These are phyloP conservation scores for Capra hircus DNA, from an alignment of 2,113 vertebrate species.

Conservation along the genomic window DNA sequence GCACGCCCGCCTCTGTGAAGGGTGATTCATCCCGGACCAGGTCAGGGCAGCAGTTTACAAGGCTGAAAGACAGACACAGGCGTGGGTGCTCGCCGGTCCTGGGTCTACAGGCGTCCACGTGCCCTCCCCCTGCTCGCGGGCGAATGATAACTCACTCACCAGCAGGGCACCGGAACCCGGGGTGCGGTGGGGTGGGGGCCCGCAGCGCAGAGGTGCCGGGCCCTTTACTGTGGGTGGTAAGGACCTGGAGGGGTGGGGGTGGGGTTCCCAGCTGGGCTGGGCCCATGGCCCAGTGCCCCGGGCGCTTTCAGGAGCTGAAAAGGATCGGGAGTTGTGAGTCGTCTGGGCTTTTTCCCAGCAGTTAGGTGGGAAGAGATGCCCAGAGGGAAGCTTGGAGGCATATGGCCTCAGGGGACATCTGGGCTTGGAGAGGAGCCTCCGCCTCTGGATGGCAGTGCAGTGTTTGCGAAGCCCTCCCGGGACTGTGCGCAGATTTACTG, in stretches of 20 bases:
- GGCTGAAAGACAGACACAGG: conserved; percentile 51
- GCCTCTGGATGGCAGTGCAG: rapidly evolving
- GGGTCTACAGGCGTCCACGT: rapidly evolving
- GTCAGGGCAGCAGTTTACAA: conserved; percentile 62
- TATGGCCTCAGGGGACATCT: not conserved
- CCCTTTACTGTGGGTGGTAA: rapidly evolving
- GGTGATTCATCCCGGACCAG: conserved; percentile 60
- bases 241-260: rapidly evolving
- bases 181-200: rapidly evolving
- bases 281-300: not conserved
- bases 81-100: rapidly evolving
- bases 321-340: rapidly evolving
- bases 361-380: rapidly evolving
- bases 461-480: rapidly evolving
- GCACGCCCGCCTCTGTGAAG: conserved; percentile 42
- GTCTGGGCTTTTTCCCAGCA: rapidly evolving
- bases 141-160: conserved; percentile 70
- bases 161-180: not conserved
- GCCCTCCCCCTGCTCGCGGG: conserved; percentile 21
- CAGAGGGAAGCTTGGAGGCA: not conserved
- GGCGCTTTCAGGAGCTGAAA: not conserved
- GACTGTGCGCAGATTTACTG: rapidly evolving
- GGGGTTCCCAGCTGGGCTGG: not conserved
- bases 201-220: not conserved
- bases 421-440: not conserved